Evolutionary conservation across 2,113 vertebrate species (phyloP), one percentile per base, ranked within the genome.

Genomic region (Garra rufa): DNA sequence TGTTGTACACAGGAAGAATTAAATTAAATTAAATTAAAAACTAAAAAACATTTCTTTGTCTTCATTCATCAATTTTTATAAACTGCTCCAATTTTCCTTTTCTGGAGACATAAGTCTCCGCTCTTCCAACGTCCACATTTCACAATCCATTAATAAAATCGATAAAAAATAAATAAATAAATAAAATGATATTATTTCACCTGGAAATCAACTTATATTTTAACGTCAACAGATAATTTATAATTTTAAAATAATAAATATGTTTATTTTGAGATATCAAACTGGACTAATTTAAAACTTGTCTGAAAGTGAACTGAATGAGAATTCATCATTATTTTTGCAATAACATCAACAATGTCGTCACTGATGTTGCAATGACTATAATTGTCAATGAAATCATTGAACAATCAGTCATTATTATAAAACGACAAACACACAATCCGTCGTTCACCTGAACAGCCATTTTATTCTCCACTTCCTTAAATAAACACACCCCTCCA

Each of bases 401-500:
- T 76, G 48, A 41, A 65, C 59, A 80, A 80, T 80, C 6, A 28
- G 15, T 30, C 59, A 46, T 44, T 30, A 41, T 65, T 48, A 26
- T 28, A 65, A 80, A 80, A 46, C 59, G 6, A 48, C 34, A 46
- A 30, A 78, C 38, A 38, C 30, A n/a, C 48, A 48, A 1, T 13
- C 61, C 38, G 44, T 77, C 80, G 70, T 69, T 80, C 84, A 83
- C 52, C n/a, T 52, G 50, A 75, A 78, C 81, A 75, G 63, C 71
- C 85, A 74, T 86, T 88, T 88, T 70, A 83, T 80, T 86, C 38
- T 83, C 71, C 24, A 57, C 65, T 74, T 83, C 44, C 76, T 84
- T 85, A 89, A 89, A 88, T 80, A 90, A 91, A 91, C 77, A 89
- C 87, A 74, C 69, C 83, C 69, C 82, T 48, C 85, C 83, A 85